These are phyloP conservation scores for Ceratosolen fusciceps DNA, from an alignment of 1,140 invertebrate species.

Conservation along the genomic window DNA sequence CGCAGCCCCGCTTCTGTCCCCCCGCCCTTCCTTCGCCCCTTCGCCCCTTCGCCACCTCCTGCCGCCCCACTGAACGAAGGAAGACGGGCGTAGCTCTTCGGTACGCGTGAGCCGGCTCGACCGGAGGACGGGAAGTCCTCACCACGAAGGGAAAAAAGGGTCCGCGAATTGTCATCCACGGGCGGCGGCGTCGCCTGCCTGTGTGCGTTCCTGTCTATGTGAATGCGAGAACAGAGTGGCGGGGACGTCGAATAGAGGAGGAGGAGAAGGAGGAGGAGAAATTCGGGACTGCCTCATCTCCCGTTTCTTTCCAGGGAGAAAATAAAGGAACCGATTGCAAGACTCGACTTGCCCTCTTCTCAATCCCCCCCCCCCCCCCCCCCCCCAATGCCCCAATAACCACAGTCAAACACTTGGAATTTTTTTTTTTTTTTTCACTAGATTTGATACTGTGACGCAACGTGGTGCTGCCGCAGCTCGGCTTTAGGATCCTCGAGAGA, in stretches of 20 bases:
- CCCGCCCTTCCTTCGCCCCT: neutral
- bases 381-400: too few relatives aligned
- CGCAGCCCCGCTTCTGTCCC: neutral
- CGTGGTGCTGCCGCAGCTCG: too few relatives aligned
- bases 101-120: neutral
- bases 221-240: neutral
- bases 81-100: conserved; percentile 27
- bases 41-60: too few relatives aligned
- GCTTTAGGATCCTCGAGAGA: neutral
- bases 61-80: conserved; percentile 12
- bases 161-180: conserved; percentile 14
- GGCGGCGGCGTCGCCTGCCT: too few relatives aligned
- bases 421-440: too few relatives aligned
- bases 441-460: too few relatives aligned
- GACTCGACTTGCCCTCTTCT: conserved; percentile 7
- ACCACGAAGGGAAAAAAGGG: conserved; percentile 7
- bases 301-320: conserved; percentile 12
- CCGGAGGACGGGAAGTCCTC: neutral
- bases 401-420: too few relatives aligned
- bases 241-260: conserved; percentile 16
- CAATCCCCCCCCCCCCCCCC: neutral
- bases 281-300: conserved; percentile 24
- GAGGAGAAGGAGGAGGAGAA: too few relatives aligned
- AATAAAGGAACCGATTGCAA: conserved; percentile 11
- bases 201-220: too few relatives aligned